These are phyloP conservation scores for Drosophila repleta DNA, from an alignment of 1,140 invertebrate species.

Conservation along the genomic window DNA sequence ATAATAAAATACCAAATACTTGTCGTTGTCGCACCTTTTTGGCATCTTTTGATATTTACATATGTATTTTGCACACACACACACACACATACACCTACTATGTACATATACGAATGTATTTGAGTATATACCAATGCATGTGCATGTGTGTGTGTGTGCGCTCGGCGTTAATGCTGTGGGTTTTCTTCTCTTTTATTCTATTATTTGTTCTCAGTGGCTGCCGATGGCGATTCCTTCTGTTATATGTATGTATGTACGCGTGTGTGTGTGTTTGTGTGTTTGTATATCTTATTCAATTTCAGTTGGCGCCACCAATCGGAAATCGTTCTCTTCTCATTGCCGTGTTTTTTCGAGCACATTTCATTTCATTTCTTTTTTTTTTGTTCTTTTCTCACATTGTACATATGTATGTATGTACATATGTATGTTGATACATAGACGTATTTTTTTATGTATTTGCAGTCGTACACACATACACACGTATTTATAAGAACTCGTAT, in stretches of 20 bases:
- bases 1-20: conserved; percentile 55
- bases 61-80: background rate
- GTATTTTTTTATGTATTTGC: background rate
- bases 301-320: conserved; percentile 60
- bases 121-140: conserved; percentile 9
- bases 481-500: background rate
- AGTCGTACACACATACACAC: background rate
- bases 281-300: conserved; percentile 50
- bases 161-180: conserved; percentile 40
- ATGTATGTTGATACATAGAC: conserved; percentile 1
- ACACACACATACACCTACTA: background rate
- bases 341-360: conserved; percentile 19
- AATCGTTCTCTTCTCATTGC: conserved; percentile 43
- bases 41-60: conserved; percentile 44
- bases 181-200: conserved; percentile 52
- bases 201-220: conserved; percentile 46
- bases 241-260: no score
- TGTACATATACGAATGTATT: conserved; percentile 16
- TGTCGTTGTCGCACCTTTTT: conserved; percentile 54
- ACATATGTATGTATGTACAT: background rate
- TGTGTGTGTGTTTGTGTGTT: no score
- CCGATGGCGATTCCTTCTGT: conserved; percentile 31
- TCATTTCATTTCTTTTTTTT: conserved; percentile 9
- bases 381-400: background rate
- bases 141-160: conserved; percentile 9